phyloP scores from a whole-genome alignment of 1,140 invertebrate species.

The Venturia canescens region DNA sequence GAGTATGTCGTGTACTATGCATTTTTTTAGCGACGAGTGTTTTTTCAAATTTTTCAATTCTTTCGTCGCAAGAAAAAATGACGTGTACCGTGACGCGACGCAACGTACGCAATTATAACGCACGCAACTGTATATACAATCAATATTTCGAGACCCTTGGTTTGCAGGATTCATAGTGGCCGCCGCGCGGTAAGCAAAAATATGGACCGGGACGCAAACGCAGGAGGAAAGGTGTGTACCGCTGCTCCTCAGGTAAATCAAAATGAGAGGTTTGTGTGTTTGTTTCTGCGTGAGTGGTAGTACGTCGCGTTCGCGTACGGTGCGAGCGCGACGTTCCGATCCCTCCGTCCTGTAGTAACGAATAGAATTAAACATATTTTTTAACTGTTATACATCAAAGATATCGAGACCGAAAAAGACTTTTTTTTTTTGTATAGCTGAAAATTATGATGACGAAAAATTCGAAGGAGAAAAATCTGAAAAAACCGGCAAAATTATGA shows the following conservation, averaged over 20 bases:
- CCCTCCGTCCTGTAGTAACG: neutral
- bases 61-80: too few relatives aligned
- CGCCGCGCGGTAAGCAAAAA: neutral
- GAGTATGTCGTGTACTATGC: too few relatives aligned
- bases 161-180: neutral
- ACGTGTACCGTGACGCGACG: too few relatives aligned
- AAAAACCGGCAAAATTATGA: too few relatives aligned
- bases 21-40: too few relatives aligned
- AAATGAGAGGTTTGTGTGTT: slow-evolving; percentile 19
- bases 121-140: neutral
- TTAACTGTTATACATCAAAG: neutral
- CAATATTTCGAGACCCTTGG: neutral
- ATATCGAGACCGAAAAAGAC: neutral
- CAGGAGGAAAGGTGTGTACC: neutral
- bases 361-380: neutral
- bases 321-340: slow-evolving; percentile 19
- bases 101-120: too few relatives aligned
- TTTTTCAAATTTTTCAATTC: too few relatives aligned
- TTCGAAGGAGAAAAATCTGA: too few relatives aligned
- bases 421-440: neutral
- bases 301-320: slow-evolving; percentile 26
- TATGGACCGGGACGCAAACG: slow-evolving; percentile 8
- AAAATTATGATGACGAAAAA: too few relatives aligned
- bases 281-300: neutral
- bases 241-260: neutral